Percentiles rank a stretch among this genome's conserved stretches.
Conservation (phyloP, 2,888 invertebrate genomes). For the Axea sp. region DNA sequence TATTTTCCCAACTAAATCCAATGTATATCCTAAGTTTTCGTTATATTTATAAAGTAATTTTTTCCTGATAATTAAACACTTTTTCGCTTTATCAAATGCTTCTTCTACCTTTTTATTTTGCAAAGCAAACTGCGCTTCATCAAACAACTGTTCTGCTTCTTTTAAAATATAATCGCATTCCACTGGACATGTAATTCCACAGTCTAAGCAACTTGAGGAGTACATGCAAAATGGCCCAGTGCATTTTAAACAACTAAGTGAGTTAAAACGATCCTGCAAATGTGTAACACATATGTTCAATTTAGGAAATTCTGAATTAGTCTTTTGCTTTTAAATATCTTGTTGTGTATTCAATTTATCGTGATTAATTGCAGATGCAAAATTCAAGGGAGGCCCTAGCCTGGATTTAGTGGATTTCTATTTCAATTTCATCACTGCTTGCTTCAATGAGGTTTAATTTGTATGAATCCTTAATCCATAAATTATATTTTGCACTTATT, state of each 20-base stretch:
- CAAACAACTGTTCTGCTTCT: slow-evolving; percentile 72
- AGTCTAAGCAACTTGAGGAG: slow-evolving; percentile 71
- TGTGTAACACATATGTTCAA: not conserved
- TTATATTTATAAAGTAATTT: slow-evolving; percentile 81
- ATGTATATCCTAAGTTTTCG: slow-evolving; percentile 78
- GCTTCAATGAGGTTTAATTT: too few relatives aligned
- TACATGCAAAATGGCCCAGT: slow-evolving; percentile 69
- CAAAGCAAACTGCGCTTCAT: slow-evolving; percentile 64
- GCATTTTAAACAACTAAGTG: slow-evolving; percentile 78
- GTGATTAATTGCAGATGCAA: too few relatives aligned
- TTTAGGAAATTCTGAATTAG: not conserved
- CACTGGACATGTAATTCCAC: slow-evolving; percentile 67
- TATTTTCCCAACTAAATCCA: slow-evolving; percentile 81
- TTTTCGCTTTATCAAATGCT: slow-evolving; percentile 78
- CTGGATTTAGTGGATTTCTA: too few relatives aligned
- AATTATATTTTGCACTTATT: too few relatives aligned
- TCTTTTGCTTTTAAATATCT: not conserved
- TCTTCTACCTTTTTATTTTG: slow-evolving; percentile 68
- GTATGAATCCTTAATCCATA: too few relatives aligned
- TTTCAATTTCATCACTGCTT: too few relatives aligned
- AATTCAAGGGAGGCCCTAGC: too few relatives aligned
- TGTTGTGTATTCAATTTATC: not conserved
- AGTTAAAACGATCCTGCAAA: slow-evolving; percentile 77
- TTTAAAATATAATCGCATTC: slow-evolving; percentile 70
- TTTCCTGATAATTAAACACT: slow-evolving; percentile 79